Evolutionary conservation across 2,888 invertebrate species (phyloP).

Genomic region (Quadriops clusia): DNA sequence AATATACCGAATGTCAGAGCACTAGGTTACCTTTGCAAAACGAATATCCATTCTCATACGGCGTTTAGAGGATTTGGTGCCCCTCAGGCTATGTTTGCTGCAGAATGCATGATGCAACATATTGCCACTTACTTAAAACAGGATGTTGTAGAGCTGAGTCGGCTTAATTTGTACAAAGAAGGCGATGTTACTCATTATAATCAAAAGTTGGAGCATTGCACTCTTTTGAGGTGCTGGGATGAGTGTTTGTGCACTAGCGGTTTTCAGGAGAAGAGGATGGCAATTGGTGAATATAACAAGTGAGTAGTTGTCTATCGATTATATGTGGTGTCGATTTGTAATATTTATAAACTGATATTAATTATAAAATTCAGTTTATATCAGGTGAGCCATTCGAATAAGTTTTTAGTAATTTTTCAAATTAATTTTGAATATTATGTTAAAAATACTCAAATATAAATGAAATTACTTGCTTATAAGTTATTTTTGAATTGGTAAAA

Average conservation of each 20-base stretch:
- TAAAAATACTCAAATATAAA: too few relatives aligned
- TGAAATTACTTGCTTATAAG: too few relatives aligned
- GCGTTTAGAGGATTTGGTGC: slow-evolving; percentile 90
- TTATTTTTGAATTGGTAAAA: too few relatives aligned
- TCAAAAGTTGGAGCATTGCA: slow-evolving; percentile 60
- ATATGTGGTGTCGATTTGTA: too few relatives aligned
- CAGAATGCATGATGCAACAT: slow-evolving; percentile 65
- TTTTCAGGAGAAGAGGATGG: slow-evolving; percentile 44
- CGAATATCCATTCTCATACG: slow-evolving; percentile 84
- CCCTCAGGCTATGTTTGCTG: slow-evolving; percentile 82
- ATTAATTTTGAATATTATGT: slow-evolving; percentile 5
- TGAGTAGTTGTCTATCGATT: too few relatives aligned
- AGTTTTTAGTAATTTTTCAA: slow-evolving; percentile 5
- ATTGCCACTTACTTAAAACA: slow-evolving; percentile 59
- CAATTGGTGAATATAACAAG: too few relatives aligned
- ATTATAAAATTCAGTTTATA: too few relatives aligned
- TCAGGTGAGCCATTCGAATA: too few relatives aligned
- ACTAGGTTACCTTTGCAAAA: slow-evolving; percentile 65
- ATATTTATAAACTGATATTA: too few relatives aligned
- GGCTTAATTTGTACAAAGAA: slow-evolving; percentile 68
- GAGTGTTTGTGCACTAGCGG: slow-evolving; percentile 61
- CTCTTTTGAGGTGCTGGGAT: too few relatives aligned
- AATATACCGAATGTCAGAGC: slow-evolving; percentile 62
- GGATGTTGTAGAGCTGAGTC: slow-evolving; percentile 50
- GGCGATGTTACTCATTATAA: slow-evolving; percentile 70